phyloP scores from a whole-genome alignment of 2,113 vertebrate species.

The Prolemur simus region DNA sequence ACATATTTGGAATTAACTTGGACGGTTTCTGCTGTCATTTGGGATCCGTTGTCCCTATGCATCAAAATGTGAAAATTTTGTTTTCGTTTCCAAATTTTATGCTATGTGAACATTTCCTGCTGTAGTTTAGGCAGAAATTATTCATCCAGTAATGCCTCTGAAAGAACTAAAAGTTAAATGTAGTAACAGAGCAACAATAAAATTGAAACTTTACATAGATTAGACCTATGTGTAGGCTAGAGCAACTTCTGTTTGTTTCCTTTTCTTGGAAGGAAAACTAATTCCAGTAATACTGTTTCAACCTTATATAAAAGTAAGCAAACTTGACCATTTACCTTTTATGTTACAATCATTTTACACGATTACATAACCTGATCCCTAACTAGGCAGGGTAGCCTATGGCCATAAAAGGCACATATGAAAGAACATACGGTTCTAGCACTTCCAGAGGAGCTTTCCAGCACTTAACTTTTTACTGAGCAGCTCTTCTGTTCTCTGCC shows the following conservation, averaged over 20 bases:
- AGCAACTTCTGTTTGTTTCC: background rate
- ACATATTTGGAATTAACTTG: background rate
- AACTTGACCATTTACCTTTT: background rate
- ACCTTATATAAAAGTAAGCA: background rate
- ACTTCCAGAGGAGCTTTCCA: background rate
- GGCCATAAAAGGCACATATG: background rate
- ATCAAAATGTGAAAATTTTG: background rate
- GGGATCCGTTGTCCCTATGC: background rate
- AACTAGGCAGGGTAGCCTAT: background rate
- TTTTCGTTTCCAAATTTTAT: background rate
- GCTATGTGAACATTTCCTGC: background rate
- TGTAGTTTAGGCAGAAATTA: background rate
- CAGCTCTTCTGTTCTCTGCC: background rate
- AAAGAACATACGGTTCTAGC: background rate
- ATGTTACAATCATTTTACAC: background rate
- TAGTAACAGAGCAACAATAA: background rate
- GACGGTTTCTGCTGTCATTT: background rate
- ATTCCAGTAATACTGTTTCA: background rate
- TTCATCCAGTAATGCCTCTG: background rate
- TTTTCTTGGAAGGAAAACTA: background rate
- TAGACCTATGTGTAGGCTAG: background rate
- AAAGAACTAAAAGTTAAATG: background rate
- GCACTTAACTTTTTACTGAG: background rate
- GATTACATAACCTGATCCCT: background rate
- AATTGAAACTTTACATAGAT: background rate